These are phyloP conservation scores for Danionella dracula DNA, from an alignment of 2,797 vertebrate species.

Conservation along the genomic window DNA sequence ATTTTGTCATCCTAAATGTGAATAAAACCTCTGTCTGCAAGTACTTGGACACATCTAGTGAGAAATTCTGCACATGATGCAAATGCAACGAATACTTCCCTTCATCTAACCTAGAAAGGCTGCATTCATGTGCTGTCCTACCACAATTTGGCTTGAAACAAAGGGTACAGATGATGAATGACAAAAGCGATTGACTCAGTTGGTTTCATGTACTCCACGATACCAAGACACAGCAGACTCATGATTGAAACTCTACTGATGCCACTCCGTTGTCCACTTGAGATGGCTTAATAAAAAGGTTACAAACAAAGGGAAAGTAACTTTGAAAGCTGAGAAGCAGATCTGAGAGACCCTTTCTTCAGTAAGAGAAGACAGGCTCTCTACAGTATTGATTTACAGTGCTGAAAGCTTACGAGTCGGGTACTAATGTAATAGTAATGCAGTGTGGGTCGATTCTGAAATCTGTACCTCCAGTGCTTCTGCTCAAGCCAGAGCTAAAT, in stretches of 20 bases:
- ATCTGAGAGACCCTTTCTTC: conserved; percentile 17
- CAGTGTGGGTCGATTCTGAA: conserved; percentile 61
- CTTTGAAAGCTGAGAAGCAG: conserved; percentile 27
- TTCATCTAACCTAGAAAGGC: conserved; percentile 56
- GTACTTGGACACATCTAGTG: conserved; percentile 60
- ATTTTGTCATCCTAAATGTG: neutral
- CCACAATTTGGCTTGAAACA: conserved; percentile 54
- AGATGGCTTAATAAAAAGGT: conserved; percentile 34
- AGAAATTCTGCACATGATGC: conserved; percentile 45
- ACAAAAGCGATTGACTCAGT: conserved; percentile 11
- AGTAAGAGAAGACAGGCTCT: conserved; percentile 57
- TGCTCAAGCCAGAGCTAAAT: conserved; percentile 43
- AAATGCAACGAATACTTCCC: conserved; percentile 14
- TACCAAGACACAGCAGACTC: conserved; percentile 12
- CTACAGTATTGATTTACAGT: conserved; percentile 73
- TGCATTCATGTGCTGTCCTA: conserved; percentile 39
- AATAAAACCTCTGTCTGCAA: conserved; percentile 7
- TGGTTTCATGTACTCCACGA: conserved; percentile 12
- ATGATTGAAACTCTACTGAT: conserved; percentile 16
- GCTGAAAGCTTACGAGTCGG: conserved; percentile 74
- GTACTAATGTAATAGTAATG: conserved; percentile 70
- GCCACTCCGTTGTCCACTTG: conserved; percentile 5
- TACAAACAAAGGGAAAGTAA: conserved; percentile 30
- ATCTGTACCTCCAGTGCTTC: conserved; percentile 51
- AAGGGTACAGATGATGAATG: conserved; percentile 20